Evolutionary conservation across 2,797 vertebrate genomes (phyloP), one percentile per base, ranked within the genome.

Genomic region (Dromococcyx pavoninus): DNA sequence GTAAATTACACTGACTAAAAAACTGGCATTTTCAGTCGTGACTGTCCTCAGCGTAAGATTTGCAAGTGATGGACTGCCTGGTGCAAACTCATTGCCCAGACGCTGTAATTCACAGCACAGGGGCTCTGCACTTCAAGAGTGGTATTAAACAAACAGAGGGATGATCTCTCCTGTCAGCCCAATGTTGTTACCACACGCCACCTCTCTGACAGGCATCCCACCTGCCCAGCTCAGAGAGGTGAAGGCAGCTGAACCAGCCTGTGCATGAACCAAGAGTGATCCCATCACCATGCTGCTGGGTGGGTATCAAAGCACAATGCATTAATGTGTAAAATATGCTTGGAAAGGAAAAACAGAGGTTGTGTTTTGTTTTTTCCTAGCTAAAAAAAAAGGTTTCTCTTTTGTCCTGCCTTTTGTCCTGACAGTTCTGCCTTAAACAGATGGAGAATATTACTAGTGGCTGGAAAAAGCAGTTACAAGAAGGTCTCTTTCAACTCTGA

Each of bases 201-300:
- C 58, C 28, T 33, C 58, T 27, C 48, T 33, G 37, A 33, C 15
- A 10, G 10, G 35, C 21, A 4, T n/a, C 69, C 25, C 17, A 10
- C 64, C 70, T 19, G 39, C 51, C 32, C 50, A 16, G 41, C 35
- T 33, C 33, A 2, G 30, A 17, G 13, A 61, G 37, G 37, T 24
- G 66, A 54, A 21, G 57, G 35, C 30, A 22, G 2, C 41, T 8
- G 19, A 10, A 27, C 8, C 62, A 84, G 56, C 37, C 41, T 62
- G 32, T 8, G 19, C 3, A 0, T 0, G 23, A 24, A 5, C 37
- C 39, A 2, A 0, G 11, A 39, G 32, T 4, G 2, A 16, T 12
- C 16, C 53, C 33, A 71, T 1, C 71, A 7, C 3, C 14, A 7
- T 21, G 1, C 44, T 13, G 2, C 2, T 10, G 82, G 53, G n/a